Evolutionary conservation across 2,888 invertebrate genomes (phyloP).

Genomic region (Cephus rjabovi): DNA sequence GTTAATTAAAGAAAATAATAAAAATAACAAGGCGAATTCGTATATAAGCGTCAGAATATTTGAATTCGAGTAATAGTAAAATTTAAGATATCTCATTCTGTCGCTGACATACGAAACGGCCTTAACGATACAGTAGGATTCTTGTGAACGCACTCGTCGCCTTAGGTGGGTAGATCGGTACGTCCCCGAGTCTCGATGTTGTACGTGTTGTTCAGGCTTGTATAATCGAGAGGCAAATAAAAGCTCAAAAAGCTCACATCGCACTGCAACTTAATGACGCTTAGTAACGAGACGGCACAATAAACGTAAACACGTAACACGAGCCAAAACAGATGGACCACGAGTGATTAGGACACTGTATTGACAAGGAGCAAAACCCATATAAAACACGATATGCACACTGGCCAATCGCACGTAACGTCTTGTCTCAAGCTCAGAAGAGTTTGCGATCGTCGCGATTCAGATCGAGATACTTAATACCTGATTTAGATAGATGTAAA

Average conservation of each 20-base stretch:
- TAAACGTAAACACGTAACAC: neutral
- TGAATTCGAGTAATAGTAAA: neutral
- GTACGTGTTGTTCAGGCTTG: neutral
- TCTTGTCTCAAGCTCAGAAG: neutral
- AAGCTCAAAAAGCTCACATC: neutral
- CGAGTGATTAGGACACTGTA: neutral
- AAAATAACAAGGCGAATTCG: neutral
- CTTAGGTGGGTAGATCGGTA: neutral
- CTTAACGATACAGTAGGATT: neutral
- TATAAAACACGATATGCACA: neutral
- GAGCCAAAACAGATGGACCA: neutral
- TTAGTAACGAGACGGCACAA: conserved; percentile 4
- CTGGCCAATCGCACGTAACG: neutral
- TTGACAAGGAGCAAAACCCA: neutral
- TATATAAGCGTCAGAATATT: neutral
- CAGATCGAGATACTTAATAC: too few species aligned
- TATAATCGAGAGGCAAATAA: neutral
- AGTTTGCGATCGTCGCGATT: neutral
- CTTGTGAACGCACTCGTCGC: neutral
- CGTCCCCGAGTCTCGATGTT: neutral
- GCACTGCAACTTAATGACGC: neutral
- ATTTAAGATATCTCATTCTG: neutral
- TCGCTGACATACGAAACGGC: neutral
- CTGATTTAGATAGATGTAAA: too few species aligned
- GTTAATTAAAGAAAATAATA: neutral